Evolutionary conservation across 1,140 invertebrate species (phyloP).

Genomic region (Macrosteles quadrilineatus): DNA sequence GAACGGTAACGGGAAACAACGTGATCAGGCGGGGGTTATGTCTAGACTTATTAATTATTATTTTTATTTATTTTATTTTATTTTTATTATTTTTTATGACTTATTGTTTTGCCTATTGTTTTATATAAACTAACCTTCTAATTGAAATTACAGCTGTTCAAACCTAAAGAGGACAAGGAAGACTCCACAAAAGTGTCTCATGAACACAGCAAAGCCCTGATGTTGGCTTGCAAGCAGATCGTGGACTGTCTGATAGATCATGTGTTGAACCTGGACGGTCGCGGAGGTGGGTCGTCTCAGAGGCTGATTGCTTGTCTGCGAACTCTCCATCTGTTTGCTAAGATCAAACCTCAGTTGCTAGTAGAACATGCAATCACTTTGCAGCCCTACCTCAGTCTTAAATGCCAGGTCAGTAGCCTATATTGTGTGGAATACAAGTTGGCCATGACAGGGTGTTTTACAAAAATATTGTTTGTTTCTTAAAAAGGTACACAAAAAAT

Average conservation of each 20-base stretch:
- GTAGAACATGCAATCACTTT: constrained; percentile 93
- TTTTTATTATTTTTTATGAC: no score
- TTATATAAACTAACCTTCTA: no score
- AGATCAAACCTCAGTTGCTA: constrained; percentile 92
- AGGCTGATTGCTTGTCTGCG: constrained; percentile 90
- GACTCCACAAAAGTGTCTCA: constrained; percentile 76
- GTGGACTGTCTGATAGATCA: constrained; percentile 97
- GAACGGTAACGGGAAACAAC: no score
- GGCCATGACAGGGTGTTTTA: no score
- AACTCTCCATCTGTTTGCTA: constrained; percentile 93
- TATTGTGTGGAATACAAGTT: no score
- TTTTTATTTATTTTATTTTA: no score
- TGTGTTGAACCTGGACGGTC: constrained; percentile 82
- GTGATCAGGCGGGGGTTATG: no score
- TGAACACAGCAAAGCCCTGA: constrained; percentile 75
- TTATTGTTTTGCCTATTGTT: no score
- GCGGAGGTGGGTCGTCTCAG: constrained; percentile 66
- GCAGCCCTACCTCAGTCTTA: constrained; percentile 95
- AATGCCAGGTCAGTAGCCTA: constrained; percentile 73
- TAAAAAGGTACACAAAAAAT: no score
- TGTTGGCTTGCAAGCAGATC: constrained; percentile 92
- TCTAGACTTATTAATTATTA: no score
- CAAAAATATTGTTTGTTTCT: no score
- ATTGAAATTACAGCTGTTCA: constrained; percentile 87
- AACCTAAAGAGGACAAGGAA: constrained; percentile 92